Conservation (phyloP, 2,888 invertebrate genomes). For the Ashinkailepas kermadecensis region DNA sequence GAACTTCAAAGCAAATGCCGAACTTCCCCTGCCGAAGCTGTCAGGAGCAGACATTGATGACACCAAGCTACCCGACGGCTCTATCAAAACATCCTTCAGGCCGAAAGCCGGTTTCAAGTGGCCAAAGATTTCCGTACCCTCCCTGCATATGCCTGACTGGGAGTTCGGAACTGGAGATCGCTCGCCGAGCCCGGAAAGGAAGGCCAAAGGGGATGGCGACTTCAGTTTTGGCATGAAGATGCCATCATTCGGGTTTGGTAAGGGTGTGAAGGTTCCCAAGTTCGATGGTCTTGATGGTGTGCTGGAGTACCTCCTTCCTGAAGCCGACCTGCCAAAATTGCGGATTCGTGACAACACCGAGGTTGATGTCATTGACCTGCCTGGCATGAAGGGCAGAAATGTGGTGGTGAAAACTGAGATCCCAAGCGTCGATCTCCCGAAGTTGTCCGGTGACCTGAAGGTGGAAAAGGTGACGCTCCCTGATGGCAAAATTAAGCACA, state of each 20-base stretch:
- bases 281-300: background rate
- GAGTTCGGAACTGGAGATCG: background rate
- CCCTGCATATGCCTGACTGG: background rate
- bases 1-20: background rate
- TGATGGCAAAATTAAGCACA: background rate
- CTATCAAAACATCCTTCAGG: background rate
- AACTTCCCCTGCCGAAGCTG: background rate
- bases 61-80: background rate
- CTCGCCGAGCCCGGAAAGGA: background rate
- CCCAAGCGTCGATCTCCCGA: background rate
- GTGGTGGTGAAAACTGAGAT: background rate
- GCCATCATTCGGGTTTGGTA: background rate
- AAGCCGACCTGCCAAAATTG: background rate
- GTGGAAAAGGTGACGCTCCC: background rate
- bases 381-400: background rate
- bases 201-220: background rate
- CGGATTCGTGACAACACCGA: background rate
- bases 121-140: background rate
- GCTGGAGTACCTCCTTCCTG: background rate
- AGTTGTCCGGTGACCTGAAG: background rate
- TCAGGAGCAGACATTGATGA: background rate
- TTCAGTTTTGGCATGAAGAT: background rate
- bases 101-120: background rate
- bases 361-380: conserved; percentile 1
- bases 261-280: background rate